Evolutionary conservation across 2,113 vertebrate species (phyloP), one percentile per base, ranked within the genome.

Genomic region (Ariopsis seemanni): DNA sequence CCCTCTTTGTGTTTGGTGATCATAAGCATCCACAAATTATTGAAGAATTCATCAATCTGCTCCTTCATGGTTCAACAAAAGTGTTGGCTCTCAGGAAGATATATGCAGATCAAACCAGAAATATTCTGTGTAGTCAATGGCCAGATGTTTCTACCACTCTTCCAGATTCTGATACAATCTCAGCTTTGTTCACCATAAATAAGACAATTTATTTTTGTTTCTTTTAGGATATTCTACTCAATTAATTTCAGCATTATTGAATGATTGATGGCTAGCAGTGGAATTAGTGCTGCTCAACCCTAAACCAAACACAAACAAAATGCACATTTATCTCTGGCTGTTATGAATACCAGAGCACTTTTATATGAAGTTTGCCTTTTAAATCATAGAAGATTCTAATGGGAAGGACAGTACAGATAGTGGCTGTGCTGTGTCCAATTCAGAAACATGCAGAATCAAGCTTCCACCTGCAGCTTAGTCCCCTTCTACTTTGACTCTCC

Each of bases 1-100:
- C 97, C 97, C 89, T 98, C 95, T 30, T 96, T 92, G 15, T 99
- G 97, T 93, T 97, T 99, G 77, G 88, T 91, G 22, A 87, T 86
- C 25, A 95, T 92, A 14, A 95, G 92, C n/a, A 90, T 94, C 97
- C 97, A 97, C 72, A 98, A 80, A 20, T 95, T 92, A 18, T 82
- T 92, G 87, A 99, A 96, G 93, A 99, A 98, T 15, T 95, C 91
- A 87, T 89, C 90, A 85, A 98, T 91, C 82, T 92, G 93, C 77
- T 95, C 95, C 92, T 90, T 92, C 94, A 95, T 96, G 89, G 63
- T 89, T 90, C 62, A 89, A 65, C 50, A 25, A 72, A 22, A 80
- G 63, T 48, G 53, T 72, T 15, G 57, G n/a, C 80, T 88, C 75
- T 57, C 18, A 67, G 9, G 27, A 50, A 30, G 52, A 50, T 62